A percentile compares a stretch with the other conserved stretches of the same genome.
phyloP scores from a whole-genome alignment of 53 echinoderm and acorn worm genomes.

The Antedon mediterranea region DNA sequence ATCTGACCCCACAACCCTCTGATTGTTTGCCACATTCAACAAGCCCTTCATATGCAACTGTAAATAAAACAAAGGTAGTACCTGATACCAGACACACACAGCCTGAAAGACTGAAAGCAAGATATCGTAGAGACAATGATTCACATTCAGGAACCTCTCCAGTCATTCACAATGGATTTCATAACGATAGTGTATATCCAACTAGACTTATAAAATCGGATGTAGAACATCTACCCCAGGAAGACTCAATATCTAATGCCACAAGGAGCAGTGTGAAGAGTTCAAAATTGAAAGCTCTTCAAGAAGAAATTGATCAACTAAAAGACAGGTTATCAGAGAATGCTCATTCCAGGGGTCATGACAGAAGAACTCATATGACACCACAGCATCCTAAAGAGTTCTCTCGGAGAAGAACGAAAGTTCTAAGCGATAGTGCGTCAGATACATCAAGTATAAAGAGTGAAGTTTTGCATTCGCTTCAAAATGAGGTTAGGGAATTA shows the following conservation, averaged over 20 bases:
- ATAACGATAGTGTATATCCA: background rate
- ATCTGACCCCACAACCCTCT: background rate
- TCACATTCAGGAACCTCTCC: background rate
- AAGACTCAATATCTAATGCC: slow-evolving; percentile 37
- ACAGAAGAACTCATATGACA: background rate
- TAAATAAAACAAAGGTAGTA: background rate
- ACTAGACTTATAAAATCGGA: background rate
- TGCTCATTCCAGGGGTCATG: background rate
- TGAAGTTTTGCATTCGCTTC: slow-evolving; percentile 47
- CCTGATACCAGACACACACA: background rate
- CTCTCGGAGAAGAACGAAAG: background rate
- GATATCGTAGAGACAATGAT: background rate
- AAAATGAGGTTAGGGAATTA: slow-evolving; percentile 51
- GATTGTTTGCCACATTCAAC: background rate
- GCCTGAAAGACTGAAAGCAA: background rate
- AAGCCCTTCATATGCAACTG: background rate
- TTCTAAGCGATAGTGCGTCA: background rate
- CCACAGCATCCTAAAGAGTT: background rate
- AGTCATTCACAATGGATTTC: background rate
- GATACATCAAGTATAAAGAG: slow-evolving; percentile 35
- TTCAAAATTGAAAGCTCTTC: slow-evolving; percentile 37
- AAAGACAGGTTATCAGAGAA: slow-evolving; percentile 29
- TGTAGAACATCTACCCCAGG: background rate
- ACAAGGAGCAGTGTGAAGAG: slow-evolving; percentile 39
- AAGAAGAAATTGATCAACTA: slow-evolving; percentile 42